Evolutionary conservation across 1,140 invertebrate species (phyloP), one percentile per base, ranked within the genome.

Genomic region (Caerostris extrusa): DNA sequence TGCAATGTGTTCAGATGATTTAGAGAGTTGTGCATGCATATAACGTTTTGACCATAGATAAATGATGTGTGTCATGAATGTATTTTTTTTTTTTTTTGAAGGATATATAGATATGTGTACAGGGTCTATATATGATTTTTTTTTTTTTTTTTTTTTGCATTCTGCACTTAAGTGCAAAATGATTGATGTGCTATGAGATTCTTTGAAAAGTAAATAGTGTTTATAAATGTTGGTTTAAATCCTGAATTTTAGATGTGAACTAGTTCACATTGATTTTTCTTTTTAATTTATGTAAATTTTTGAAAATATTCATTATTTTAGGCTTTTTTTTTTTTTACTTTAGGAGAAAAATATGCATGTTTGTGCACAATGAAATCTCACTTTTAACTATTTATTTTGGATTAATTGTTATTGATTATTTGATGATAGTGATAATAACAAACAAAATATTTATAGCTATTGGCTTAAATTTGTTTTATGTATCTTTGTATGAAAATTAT

Each of bases 1-100:
- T 58, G 90, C 69, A 91, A 91, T 81, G 71, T 91, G 69, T 91
- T 81, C 90, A 91, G 71, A 91, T 58, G 90, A 91, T 81, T 91
- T 91, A 91, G 90, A 90, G 19, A 69, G 69, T 89, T 61, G 61
- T 89, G 61, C 61, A 64, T 89, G 87, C 64, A 89, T 89, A 53
- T 64, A 89, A 87, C 58, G 60, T 89, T 89, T 89, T 89, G 64
- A 69, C 64, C 64, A 89, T 69, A 69, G 61, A 89, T 89, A 89
- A 89, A 69, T 89, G 87, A 64, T 89, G 87, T 56, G 56, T 91
- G 71, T 91, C n/a, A 60, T 91, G 90, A 53, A 60, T 91, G 58
- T 81, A 82, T 19, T 53, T 88, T 61, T 90, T 34, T 34, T 85
- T 17, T 57, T 58, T 71, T 55, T 71, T 67, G 58, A 90, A 90